phyloP scores from a whole-genome alignment of 2,113 vertebrate genomes.

The Erinaceus europaeus region DNA sequence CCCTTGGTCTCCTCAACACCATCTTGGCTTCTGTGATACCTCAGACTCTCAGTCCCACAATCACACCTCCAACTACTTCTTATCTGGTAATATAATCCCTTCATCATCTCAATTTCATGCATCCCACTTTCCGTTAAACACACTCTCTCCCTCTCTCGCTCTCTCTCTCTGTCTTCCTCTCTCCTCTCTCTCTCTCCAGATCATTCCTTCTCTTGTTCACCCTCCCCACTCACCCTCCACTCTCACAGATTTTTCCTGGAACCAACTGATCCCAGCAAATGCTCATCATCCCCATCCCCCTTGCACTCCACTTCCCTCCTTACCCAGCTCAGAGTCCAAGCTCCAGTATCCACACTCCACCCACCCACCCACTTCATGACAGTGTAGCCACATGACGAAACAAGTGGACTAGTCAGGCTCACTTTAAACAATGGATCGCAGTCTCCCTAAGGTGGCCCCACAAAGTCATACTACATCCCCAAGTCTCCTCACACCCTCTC shows the following conservation, averaged over 20 bases:
- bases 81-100: not conserved
- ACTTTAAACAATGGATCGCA: not conserved
- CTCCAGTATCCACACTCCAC: not conserved
- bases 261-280: not conserved
- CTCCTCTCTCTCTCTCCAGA: not conserved
- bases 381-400: not conserved
- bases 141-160: not conserved
- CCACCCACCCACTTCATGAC: not conserved
- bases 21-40: not conserved
- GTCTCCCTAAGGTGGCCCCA: not conserved
- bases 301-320: not conserved
- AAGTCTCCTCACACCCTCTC: constrained; percentile 32
- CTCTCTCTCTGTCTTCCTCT: too few species aligned
- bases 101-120: not conserved
- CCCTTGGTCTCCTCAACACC: not conserved
- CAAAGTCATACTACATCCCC: not conserved
- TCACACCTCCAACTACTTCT: not conserved
- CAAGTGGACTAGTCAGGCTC: not conserved
- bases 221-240: too few species aligned
- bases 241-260: not conserved
- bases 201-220: too few species aligned
- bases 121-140: not conserved
- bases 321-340: not conserved
- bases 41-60: not conserved
- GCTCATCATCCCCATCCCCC: too few species aligned